Evolutionary conservation across 1,140 invertebrate species (phyloP).

Genomic region (Bombus pascuorum): DNA sequence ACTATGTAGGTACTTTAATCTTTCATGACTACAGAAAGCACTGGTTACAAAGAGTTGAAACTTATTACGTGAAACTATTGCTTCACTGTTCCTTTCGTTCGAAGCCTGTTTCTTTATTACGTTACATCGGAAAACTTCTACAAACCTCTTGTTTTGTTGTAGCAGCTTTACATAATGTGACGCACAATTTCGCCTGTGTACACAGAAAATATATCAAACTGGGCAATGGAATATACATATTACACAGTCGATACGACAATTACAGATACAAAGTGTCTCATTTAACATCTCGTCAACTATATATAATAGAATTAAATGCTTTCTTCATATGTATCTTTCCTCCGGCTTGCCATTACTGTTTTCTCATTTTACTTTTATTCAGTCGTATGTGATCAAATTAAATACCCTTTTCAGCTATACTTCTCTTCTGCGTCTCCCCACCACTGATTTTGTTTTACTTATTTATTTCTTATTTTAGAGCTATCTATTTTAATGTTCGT

Average conservation of each 20-base stretch:
- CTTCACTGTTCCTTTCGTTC: neutral
- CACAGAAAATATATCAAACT: neutral
- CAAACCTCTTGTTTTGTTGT: neutral
- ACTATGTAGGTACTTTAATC: too few species aligned
- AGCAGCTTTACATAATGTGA: neutral
- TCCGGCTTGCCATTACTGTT: too few species aligned
- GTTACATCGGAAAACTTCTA: neutral
- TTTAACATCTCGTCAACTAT: neutral
- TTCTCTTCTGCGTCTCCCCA: too few species aligned
- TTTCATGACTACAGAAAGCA: too few species aligned
- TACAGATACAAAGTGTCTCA: too few species aligned
- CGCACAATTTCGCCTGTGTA: neutral
- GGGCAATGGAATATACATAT: neutral
- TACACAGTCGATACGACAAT: neutral
- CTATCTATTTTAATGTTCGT: neutral
- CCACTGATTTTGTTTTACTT: too few species aligned
- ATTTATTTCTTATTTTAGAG: neutral
- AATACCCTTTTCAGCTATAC: too few species aligned
- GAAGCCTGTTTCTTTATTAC: neutral
- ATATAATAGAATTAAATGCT: neutral
- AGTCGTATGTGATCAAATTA: neutral
- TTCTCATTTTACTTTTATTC: too few species aligned
- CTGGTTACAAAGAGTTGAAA: neutral
- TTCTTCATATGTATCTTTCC: neutral
- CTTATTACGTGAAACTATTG: neutral